These are phyloP conservation scores for Griposia aprilina DNA, from an alignment of 2,888 invertebrate species.

Conservation along the genomic window DNA sequence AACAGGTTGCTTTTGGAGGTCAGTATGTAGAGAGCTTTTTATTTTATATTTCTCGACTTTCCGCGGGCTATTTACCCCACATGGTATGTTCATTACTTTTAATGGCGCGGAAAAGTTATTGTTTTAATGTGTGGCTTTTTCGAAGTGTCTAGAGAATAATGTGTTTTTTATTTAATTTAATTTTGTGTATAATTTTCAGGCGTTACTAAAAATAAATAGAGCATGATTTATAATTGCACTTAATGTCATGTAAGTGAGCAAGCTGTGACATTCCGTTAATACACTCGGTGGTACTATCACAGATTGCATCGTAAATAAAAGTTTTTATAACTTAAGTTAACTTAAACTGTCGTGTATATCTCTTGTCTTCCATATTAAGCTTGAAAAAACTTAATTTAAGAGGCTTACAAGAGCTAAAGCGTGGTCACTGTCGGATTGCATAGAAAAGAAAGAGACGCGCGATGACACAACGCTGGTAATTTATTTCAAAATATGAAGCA, in stretches of 20 bases:
- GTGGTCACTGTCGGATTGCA: no score
- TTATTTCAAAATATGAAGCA: no score
- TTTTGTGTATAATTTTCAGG: no score
- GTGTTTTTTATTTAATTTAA: not conserved
- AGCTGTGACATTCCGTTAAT: not conserved
- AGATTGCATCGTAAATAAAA: not conserved
- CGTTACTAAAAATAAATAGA: not conserved
- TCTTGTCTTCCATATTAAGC: slow-evolving; percentile 8
- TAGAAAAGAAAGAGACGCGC: no score
- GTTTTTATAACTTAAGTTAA: not conserved
- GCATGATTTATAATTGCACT: not conserved
- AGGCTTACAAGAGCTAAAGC: no score
- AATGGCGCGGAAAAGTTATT: slow-evolving; percentile 4
- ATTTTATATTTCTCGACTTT: not conserved
- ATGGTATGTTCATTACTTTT: not conserved
- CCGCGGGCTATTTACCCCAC: not conserved
- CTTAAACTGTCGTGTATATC: not conserved
- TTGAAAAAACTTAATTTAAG: slow-evolving; percentile 8
- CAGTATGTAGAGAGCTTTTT: slow-evolving; percentile 70
- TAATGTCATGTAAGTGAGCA: not conserved
- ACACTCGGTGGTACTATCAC: not conserved
- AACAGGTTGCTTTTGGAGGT: slow-evolving; percentile 74
- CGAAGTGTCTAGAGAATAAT: not conserved
- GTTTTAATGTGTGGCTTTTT: not conserved
- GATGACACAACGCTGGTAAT: no score